phyloP scores from a whole-genome alignment of 2,113 vertebrate species.

The Erinaceus europaeus region DNA sequence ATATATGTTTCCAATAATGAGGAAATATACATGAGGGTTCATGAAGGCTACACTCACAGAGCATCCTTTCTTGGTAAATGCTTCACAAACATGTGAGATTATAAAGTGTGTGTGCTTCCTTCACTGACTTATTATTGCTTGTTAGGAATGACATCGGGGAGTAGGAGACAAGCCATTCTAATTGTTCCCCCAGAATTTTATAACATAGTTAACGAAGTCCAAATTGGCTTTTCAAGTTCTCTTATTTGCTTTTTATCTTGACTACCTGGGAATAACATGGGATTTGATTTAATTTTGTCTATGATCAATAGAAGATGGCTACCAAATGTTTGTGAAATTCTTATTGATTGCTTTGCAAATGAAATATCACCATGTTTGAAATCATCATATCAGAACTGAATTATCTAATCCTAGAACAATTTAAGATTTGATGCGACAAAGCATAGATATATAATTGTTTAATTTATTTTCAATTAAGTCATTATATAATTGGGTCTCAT shows the following conservation, averaged over 20 bases:
- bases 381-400: constrained; percentile 34
- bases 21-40: neutral
- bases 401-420: constrained; percentile 57
- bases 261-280: neutral
- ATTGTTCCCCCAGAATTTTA: neutral
- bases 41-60: accelerated
- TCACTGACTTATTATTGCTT: neutral
- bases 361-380: constrained; percentile 59
- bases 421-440: constrained; percentile 67
- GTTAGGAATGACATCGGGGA: accelerated
- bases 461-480: constrained; percentile 73
- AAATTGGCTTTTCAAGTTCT: neutral
- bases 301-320: constrained; percentile 23
- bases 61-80: neutral
- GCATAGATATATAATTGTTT: constrained; percentile 57
- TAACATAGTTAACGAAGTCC: too few species aligned
- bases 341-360: constrained; percentile 59
- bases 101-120: neutral
- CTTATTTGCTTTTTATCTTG: neutral
- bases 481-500: constrained; percentile 67
- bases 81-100: neutral
- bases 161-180: neutral
- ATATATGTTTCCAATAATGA: too few species aligned
- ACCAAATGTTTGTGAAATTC: constrained; percentile 56
- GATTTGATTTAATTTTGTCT: constrained; percentile 24